These are phyloP conservation scores for Trididemnum clinides DNA, from an alignment of 23 tunicate genomes.

Conservation along the genomic window DNA sequence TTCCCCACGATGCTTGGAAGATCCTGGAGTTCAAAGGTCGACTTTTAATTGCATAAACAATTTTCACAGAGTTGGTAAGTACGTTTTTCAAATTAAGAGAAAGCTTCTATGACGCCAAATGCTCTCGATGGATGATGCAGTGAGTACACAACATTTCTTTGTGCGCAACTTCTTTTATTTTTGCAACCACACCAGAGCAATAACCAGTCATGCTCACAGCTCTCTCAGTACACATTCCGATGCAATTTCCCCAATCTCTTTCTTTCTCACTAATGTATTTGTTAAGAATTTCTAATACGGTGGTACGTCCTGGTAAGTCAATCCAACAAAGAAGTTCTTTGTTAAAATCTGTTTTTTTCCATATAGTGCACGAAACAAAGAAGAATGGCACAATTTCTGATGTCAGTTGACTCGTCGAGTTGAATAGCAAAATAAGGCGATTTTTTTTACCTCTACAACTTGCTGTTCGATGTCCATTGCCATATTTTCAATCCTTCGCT, in stretches of 20 bases:
- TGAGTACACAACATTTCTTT: constrained; percentile 31
- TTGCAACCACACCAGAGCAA: constrained; percentile 46
- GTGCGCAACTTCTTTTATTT: constrained; percentile 25
- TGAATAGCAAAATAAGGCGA: constrained; percentile 26
- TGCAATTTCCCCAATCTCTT: constrained; percentile 37
- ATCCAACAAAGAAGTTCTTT: constrained; percentile 30
- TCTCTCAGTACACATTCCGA: constrained; percentile 46
- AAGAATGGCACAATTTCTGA: constrained; percentile 48
- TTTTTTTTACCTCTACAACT: constrained; percentile 9
- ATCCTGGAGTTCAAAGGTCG: constrained; percentile 37
- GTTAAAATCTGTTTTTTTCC: constrained; percentile 4
- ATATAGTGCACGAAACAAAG: constrained; percentile 24
- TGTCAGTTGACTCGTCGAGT: constrained; percentile 39
- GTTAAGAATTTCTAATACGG: constrained; percentile 39
- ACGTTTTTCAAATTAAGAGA: constrained; percentile 25
- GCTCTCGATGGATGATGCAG: constrained; percentile 22
- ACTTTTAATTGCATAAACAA: constrained; percentile 18
- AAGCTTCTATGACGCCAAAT: constrained; percentile 29
- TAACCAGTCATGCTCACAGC: constrained; percentile 49
- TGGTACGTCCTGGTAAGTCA: constrained; percentile 32
- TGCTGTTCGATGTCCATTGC: constrained; percentile 30
- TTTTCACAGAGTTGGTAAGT: constrained; percentile 24
- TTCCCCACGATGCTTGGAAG: constrained; percentile 18
- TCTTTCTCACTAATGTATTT: constrained; percentile 21
- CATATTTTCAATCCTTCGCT: constrained; percentile 12